Conservation (phyloP, 1,140 invertebrate genomes). For the Colletes latitarsis region DNA sequence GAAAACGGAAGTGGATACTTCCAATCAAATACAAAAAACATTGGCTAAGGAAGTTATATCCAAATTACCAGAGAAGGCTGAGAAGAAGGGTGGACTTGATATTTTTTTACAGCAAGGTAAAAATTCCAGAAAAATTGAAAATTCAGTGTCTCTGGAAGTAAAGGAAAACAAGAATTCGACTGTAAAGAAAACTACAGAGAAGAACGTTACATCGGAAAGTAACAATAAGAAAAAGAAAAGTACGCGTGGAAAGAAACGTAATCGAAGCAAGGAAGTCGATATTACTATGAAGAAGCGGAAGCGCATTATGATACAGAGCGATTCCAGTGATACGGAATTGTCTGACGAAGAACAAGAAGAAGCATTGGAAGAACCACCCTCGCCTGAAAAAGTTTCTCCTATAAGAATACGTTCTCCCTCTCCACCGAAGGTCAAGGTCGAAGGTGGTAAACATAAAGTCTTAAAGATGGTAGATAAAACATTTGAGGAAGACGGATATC, state of each 20-base stretch:
- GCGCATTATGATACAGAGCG: conserved; percentile 67
- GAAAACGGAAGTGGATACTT: conserved; percentile 1
- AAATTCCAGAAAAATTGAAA: not conserved
- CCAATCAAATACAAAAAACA: not conserved
- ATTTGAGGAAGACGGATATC: conserved; percentile 75
- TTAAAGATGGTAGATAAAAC: conserved; percentile 73
- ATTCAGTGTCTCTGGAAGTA: not conserved
- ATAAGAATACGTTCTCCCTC: conserved; percentile 59
- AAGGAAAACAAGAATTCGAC: not conserved
- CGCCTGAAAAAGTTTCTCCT: conserved; percentile 34
- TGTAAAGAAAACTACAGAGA: conserved; percentile 11
- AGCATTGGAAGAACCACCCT: conserved; percentile 47
- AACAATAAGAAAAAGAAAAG: conserved; percentile 30
- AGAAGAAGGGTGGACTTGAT: conserved; percentile 7
- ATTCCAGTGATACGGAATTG: conserved; percentile 73
- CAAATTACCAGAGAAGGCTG: conserved; percentile 8
- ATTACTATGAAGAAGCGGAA: conserved; percentile 69
- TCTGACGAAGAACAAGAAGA: conserved; percentile 50
- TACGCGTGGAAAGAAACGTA: conserved; percentile 66
- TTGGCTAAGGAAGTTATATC: conserved; percentile 10
- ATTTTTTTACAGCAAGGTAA: conserved; percentile 16
- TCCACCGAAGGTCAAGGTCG: conserved; percentile 55
- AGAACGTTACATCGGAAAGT: conserved; percentile 27
- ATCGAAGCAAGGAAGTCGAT: conserved; percentile 62
- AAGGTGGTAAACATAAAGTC: conserved; percentile 71